Conservation (phyloP, 2,113 vertebrate genomes). For the Neomonachus schauinslandi region DNA sequence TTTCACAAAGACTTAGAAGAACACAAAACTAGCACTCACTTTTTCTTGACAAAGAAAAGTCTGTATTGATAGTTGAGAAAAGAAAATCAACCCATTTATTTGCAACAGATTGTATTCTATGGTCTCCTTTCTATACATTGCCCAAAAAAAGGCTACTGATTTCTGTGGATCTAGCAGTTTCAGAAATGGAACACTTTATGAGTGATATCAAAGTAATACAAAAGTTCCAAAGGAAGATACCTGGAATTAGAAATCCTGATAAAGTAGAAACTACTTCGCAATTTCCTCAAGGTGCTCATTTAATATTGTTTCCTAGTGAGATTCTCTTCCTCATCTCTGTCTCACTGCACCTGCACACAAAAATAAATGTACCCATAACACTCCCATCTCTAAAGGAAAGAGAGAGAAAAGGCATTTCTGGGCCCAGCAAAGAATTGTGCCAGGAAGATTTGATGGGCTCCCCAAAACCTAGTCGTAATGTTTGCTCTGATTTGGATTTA, state of each 20-base stretch:
- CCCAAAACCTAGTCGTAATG: conserved; percentile 68
- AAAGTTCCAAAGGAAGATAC: conserved; percentile 53
- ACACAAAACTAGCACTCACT: background rate
- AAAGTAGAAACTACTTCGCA: conserved; percentile 65
- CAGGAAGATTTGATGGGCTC: conserved; percentile 49
- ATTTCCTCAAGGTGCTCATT: conserved; percentile 55
- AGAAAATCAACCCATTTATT: conserved; percentile 59
- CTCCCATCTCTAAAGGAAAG: conserved; percentile 52
- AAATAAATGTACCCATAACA: conserved; percentile 63
- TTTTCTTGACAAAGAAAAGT: conserved; percentile 23
- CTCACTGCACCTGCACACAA: conserved; percentile 54
- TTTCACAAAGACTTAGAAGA: background rate
- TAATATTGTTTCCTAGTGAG: background rate
- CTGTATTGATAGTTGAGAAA: conserved; percentile 40
- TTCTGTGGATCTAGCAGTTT: conserved; percentile 67
- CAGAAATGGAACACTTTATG: conserved; percentile 44
- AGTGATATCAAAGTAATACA: conserved; percentile 58
- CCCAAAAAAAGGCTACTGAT: background rate
- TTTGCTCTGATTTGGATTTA: conserved; percentile 67
- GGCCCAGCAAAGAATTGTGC: conserved; percentile 47
- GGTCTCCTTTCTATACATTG: background rate
- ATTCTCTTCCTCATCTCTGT: conserved; percentile 45
- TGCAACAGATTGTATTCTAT: conserved; percentile 25
- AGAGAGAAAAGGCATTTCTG: conserved; percentile 69
- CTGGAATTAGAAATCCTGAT: conserved; percentile 63